Evolutionary conservation across 1,140 invertebrate species (phyloP).

Genomic region (Trachymyrmex septentrionalis): DNA sequence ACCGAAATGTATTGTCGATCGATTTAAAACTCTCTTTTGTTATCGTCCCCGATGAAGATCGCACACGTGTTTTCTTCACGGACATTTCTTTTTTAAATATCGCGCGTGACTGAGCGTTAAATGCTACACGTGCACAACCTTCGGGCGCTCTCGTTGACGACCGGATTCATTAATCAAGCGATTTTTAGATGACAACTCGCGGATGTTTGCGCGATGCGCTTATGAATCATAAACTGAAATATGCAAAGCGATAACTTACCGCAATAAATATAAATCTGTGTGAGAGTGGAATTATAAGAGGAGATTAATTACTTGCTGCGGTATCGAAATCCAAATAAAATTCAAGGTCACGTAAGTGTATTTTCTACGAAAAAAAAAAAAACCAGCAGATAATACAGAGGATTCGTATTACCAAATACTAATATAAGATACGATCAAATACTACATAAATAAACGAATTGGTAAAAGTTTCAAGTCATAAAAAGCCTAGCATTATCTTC

Average conservation of each 20-base stretch:
- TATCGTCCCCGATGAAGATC: neutral
- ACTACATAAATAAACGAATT: neutral
- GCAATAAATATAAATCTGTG: neutral
- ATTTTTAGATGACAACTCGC: conserved; percentile 51
- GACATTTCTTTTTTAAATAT: conserved; percentile 20
- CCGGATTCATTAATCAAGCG: conserved; percentile 34
- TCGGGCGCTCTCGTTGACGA: neutral
- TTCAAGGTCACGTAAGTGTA: neutral
- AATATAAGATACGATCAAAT: neutral
- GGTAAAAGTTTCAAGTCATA: neutral
- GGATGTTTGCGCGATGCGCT: conserved; percentile 28
- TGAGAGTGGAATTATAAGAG: neutral
- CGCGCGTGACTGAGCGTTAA: neutral
- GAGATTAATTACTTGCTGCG: neutral
- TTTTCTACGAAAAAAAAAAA: conserved; percentile 15
- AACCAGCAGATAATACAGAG: neutral
- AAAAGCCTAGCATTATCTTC: neutral
- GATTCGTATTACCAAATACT: neutral
- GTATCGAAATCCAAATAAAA: neutral
- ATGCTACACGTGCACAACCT: conserved; percentile 40
- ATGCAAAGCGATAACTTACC: conserved; percentile 12
- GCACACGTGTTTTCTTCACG: neutral
- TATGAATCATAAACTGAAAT: conserved; percentile 40
- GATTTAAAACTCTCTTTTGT: conserved; percentile 12
- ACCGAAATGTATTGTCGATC: conserved; percentile 34